Base-by-base conservation (phyloP, 2,888 invertebrate genomes). In the Magallana nippona region DNA sequence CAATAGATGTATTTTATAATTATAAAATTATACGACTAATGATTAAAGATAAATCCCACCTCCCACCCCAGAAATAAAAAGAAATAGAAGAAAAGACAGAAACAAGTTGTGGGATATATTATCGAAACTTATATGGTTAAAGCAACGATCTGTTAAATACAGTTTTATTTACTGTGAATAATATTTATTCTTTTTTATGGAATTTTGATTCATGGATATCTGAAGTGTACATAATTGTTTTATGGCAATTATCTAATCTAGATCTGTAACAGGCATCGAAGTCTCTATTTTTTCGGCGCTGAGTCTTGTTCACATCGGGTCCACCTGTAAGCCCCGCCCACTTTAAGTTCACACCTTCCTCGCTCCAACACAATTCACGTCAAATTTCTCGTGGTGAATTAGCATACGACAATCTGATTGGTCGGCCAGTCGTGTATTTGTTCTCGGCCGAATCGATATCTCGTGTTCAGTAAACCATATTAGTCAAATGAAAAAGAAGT, bases 401-500 rank as follows among this genome's bases (percentile, higher is more conserved):
- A 71, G 78, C 87, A 88, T 89, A 82, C 80, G 84, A 84, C 71
- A 80, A 84, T 87, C 86, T 89, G 89, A 91, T 91, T 91, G 91
- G 91, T 81, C 84, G 89, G 85, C 83, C 78, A 83, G 71, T 83
- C 87, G 88, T 88, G 90, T 90, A 90, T 91, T 90, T 90, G 87
- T 87, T 85, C 85, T 79, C 84, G 63, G 82, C 44, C 83, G 86
- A 88, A 91, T 91, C 90, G 88, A 91, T 90, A 91, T 86, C 85
- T 86, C 89, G 88, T 89, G 90, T 86, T 88, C 89, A 89, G 88
- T 83, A 90, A 90, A 89, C 90, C 87, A 89, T 90, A 91, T 91
- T 91, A 91, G 89, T 86, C 89, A 89, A 82, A 89, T 88, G 89
- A 89, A 92, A 88, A 90, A 90, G 90, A 87, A 88, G 87, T 87